Percentiles rank a stretch among this genome's conserved stretches.
These are phyloP conservation scores for Saccostrea cuccullata DNA, from an alignment of 1,140 invertebrate species.

Conservation along the genomic window DNA sequence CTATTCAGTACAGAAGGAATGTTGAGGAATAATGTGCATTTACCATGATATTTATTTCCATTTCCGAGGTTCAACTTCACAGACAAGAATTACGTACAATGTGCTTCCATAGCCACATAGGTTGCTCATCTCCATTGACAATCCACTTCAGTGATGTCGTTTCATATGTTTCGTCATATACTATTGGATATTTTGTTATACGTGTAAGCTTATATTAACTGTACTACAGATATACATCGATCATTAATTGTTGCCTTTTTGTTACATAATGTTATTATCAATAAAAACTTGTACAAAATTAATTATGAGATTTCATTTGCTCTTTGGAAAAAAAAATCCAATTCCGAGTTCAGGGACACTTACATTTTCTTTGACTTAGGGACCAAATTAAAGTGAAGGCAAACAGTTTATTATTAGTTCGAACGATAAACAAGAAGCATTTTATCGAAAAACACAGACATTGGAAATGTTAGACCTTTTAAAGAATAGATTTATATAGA, in stretches of 20 bases:
- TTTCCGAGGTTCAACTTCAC: slow-evolving; percentile 5
- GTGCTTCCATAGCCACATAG: slow-evolving; percentile 2
- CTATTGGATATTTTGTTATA: slow-evolving; percentile 26
- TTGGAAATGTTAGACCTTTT: no score
- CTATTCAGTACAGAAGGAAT: background rate
- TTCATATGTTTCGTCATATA: background rate
- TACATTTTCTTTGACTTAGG: no score
- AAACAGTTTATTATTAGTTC: no score
- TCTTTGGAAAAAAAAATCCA: background rate
- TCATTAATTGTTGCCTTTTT: slow-evolving; percentile 22
- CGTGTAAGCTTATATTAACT: slow-evolving; percentile 26
- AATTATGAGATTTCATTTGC: background rate
- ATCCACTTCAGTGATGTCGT: background rate
- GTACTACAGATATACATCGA: slow-evolving; percentile 12
- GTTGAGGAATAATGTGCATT: slow-evolving; percentile 10
- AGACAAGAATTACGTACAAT: background rate
- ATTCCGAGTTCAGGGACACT: no score
- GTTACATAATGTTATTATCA: slow-evolving; percentile 38
- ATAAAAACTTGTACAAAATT: slow-evolving; percentile 16
- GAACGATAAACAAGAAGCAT: no score
- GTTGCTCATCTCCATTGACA: slow-evolving; percentile 24
- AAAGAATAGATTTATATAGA: no score
- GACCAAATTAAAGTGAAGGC: no score
- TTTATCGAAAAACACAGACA: no score
- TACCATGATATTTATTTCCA: slow-evolving; percentile 36